Evolutionary conservation across 1,140 invertebrate species (phyloP), one percentile per base, ranked within the genome.

Genomic region (Mamestra configurata): DNA sequence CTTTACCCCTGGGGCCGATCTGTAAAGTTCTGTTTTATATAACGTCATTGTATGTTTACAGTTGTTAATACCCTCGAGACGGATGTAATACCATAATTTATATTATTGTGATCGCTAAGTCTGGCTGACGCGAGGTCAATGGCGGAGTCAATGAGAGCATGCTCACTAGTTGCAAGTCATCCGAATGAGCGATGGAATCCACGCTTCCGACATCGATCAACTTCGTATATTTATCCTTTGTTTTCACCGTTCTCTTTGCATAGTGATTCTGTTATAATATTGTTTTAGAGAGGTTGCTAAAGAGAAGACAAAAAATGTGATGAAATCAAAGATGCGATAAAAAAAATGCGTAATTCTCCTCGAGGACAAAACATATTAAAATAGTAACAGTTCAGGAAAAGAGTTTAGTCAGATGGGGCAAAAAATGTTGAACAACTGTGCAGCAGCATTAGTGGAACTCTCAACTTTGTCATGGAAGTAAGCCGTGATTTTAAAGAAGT

Each of bases 101-200:
- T 89, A 86, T 89, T 92, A 87, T 92, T 89, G 88, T 88, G 89
- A 90, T 90, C 81, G 77, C 79, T 84, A 81, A 81, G 84, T 86
- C 80, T 66, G 81, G 80, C 78, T 87, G 86, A 84, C 82, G 84
- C 86, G 86, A 85, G 93, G 93, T 94, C 93, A 94, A 89, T 89
- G 82, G 88, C 82, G 91, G 88, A 93, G 93, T 94, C 91, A 92
- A 93, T 92, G 92, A 93, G 92, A 93, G 84, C 89, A 90, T 92
- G 84, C 89, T 86, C 87, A 88, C 88, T 88, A 88, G 83, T 89
- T 88, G 88, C 93, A 94, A 94, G 93, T 94, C 93, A 94, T 92
- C 80, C 86, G 84, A 87, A 84, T 88, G 84, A 91, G 84, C 86
- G 84, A 89, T 90, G 88, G 89, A 89, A 90, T 92, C 91, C 82